phyloP scores from a whole-genome alignment of 2,113 vertebrate genomes.

The Semnornis frantzii region DNA sequence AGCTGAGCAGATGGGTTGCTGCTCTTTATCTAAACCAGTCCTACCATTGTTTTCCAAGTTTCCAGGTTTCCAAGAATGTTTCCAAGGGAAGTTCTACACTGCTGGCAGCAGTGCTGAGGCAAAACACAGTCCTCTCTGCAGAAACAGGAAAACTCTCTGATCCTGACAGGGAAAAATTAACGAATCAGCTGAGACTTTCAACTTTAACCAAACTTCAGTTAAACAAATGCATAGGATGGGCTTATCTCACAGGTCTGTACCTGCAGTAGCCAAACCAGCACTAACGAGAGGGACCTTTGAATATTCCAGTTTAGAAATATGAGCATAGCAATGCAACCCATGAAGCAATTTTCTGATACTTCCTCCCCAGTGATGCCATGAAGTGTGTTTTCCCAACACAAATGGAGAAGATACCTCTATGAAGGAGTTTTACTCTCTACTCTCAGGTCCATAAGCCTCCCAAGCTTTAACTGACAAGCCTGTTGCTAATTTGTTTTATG shows the following conservation, averaged over 20 bases:
- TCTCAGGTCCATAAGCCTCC: background rate
- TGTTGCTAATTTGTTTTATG: constrained; percentile 39
- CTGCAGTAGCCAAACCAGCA: background rate
- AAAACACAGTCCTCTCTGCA: background rate
- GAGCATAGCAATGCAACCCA: background rate
- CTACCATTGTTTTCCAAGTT: background rate
- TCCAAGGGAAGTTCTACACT: background rate
- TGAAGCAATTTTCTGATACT: background rate
- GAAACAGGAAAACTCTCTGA: background rate
- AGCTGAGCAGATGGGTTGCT: background rate
- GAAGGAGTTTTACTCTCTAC: background rate
- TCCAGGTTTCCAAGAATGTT: background rate
- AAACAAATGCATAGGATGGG: background rate
- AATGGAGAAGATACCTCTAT: background rate
- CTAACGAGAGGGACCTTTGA: background rate
- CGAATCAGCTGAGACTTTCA: background rate
- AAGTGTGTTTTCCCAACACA: background rate
- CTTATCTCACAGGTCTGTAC: background rate
- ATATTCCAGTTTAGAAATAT: background rate
- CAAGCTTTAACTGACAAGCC: background rate
- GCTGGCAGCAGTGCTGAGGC: background rate
- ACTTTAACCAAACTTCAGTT: background rate
- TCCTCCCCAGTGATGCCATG: background rate
- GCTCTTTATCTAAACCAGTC: background rate
- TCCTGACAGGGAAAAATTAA: background rate